Evolutionary conservation across 30 jellyfish, hydroid and myxozoan genomes (phyloP).

Genomic region (Sanderia malayensis): DNA sequence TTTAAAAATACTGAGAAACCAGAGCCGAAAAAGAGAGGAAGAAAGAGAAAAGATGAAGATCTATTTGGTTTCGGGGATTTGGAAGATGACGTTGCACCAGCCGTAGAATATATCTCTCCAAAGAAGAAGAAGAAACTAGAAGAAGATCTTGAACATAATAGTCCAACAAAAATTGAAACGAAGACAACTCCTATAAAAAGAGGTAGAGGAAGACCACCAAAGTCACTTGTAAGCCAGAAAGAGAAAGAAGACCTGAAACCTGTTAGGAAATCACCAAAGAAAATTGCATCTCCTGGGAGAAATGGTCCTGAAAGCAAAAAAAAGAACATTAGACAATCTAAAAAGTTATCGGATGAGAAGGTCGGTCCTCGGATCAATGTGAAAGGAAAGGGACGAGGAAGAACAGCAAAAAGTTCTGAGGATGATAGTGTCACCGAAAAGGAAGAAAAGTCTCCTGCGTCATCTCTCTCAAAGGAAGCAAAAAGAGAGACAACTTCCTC

Average conservation of each 20-base stretch:
- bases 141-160: not conserved
- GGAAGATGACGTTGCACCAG: conserved; percentile 49
- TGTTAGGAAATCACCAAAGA: not conserved
- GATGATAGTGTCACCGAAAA: not conserved
- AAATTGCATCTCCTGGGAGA: not conserved
- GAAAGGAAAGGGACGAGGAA: not conserved
- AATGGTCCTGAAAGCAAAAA: not conserved
- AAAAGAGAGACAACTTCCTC: not conserved
- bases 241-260: not conserved
- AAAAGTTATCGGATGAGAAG: not conserved
- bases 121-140: conserved; percentile 17
- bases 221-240: not conserved
- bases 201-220: not conserved
- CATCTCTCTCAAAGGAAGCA: not conserved
- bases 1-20: not conserved
- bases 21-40: conserved; percentile 18
- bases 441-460: not conserved
- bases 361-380: not conserved
- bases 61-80: conserved; percentile 56
- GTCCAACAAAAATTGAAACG: not conserved
- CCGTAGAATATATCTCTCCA: conserved; percentile 46
- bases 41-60: conserved; percentile 35
- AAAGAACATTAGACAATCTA: not conserved
- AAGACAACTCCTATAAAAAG: not conserved
- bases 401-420: not conserved